These are phyloP conservation scores for Columba livia DNA, from an alignment of 2,113 vertebrate species.

Conservation along the genomic window DNA sequence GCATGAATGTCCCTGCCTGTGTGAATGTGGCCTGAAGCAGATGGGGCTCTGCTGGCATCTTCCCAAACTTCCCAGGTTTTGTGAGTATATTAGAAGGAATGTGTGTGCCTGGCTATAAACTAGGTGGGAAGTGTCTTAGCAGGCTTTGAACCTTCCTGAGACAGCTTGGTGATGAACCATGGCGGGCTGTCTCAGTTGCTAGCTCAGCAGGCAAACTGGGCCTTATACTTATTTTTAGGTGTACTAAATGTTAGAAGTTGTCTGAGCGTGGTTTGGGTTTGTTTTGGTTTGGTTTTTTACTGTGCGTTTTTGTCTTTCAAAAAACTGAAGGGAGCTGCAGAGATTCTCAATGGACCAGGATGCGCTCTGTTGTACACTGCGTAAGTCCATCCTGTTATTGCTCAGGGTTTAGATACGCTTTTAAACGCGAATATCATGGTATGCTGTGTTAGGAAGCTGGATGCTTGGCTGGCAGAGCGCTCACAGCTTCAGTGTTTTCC, in stretches of 20 bases:
- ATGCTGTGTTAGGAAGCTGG: neutral
- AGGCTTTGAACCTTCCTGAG: neutral
- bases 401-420: neutral
- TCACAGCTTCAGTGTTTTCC: neutral
- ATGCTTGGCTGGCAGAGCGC: neutral
- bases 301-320: neutral
- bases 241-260: neutral
- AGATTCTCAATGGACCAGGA: neutral
- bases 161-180: neutral
- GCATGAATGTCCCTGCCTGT: neutral
- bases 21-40: conserved; percentile 40
- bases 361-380: neutral
- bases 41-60: conserved; percentile 55
- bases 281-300: neutral
- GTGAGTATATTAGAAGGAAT: neutral
- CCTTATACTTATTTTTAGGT: conserved; percentile 22
- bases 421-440: neutral
- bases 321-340: neutral
- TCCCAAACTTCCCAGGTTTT: conserved; percentile 39
- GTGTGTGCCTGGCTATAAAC: neutral
- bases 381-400: neutral
- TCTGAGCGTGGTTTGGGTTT: neutral
- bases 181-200: neutral
- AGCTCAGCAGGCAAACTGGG: conserved; percentile 36
- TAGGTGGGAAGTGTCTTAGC: conserved; percentile 12